phyloP scores from a whole-genome alignment of 1,140 invertebrate genomes.

The Pachyrhynchus sulphureomaculatus region DNA sequence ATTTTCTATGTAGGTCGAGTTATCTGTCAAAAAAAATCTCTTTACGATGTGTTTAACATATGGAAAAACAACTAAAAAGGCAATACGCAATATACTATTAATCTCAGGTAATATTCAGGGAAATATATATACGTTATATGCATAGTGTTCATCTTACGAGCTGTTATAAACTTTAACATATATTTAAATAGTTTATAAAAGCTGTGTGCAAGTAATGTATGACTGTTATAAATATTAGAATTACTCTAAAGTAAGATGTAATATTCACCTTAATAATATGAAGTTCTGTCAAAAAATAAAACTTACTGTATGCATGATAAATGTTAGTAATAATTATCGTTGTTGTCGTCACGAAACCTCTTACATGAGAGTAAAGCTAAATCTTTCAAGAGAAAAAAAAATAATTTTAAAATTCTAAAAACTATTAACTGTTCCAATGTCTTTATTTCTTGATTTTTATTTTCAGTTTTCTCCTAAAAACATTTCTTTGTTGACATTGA shows the following conservation, averaged over 20 bases:
- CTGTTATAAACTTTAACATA: conserved; percentile 15
- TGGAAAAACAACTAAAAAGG: neutral
- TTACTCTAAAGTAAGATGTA: conserved; percentile 9
- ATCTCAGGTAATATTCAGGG: conserved; percentile 39
- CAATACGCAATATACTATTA: conserved; percentile 15
- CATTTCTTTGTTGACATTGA: too few relatives aligned
- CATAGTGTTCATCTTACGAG: conserved; percentile 38
- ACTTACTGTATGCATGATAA: too few relatives aligned
- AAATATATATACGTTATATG: conserved; percentile 25
- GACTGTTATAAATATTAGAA: neutral
- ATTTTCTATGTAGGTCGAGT: too few relatives aligned
- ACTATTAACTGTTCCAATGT: too few relatives aligned
- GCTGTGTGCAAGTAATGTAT: conserved; percentile 13
- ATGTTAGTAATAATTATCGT: too few relatives aligned
- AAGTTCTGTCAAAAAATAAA: neutral
- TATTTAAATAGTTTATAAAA: conserved; percentile 11
- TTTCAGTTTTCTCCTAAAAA: too few relatives aligned
- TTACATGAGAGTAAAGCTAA: too few relatives aligned
- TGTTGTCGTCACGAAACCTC: too few relatives aligned
- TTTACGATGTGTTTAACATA: neutral
- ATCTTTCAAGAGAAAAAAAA: too few relatives aligned
- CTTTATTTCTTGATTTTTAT: too few relatives aligned
- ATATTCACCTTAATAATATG: neutral
- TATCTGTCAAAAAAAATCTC: too few relatives aligned
- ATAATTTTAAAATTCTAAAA: too few relatives aligned